phyloP scores from a whole-genome alignment of 2,888 invertebrate species.

The Exocentrus adspersus region DNA sequence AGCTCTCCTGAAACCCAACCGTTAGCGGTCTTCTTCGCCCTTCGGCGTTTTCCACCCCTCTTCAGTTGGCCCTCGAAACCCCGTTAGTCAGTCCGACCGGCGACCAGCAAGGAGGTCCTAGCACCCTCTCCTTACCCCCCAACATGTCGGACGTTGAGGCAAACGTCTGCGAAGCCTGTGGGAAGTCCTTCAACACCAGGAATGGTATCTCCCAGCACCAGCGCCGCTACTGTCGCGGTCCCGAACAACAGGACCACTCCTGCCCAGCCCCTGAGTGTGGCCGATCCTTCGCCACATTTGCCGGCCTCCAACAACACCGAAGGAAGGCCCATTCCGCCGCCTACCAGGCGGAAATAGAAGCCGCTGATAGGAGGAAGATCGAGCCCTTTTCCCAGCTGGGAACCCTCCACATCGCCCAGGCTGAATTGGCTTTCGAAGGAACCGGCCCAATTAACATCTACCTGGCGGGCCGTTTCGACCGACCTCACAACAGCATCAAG shows the following conservation, averaged over 20 bases:
- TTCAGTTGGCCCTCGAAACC: no score
- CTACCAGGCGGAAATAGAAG: background rate
- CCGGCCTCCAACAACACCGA: no score
- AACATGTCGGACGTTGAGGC: background rate
- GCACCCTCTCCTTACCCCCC: background rate
- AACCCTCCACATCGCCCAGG: no score
- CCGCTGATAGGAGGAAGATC: background rate
- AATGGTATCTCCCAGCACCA: background rate
- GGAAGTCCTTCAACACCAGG: background rate
- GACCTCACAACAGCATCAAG: no score
- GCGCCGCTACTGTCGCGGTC: background rate
- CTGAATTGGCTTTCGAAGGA: no score
- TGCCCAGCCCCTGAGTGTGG: no score
- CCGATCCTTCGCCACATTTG: no score
- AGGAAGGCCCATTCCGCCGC: no score
- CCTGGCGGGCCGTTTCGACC: no score
- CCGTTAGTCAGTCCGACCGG: background rate
- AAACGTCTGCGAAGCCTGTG: background rate
- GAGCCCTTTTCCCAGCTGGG: background rate
- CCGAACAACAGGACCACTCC: background rate
- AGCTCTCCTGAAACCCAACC: background rate
- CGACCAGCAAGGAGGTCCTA: no score
- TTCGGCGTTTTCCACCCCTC: background rate
- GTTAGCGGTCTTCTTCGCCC: background rate
- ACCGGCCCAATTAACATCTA: no score